Conservation (phyloP, 1,140 invertebrate species). For the Vanessa tameamea region DNA sequence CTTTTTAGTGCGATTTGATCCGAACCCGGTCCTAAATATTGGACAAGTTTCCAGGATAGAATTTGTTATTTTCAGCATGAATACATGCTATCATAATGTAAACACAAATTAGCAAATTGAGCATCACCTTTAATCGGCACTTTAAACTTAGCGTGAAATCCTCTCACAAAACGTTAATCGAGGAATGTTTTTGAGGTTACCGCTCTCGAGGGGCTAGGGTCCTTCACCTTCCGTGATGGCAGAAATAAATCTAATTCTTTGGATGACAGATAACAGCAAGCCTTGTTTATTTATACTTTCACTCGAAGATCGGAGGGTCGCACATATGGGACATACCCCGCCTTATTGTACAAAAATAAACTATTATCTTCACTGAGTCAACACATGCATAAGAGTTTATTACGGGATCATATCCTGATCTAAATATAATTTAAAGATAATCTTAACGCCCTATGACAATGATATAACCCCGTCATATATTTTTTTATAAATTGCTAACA, state of each 20-base stretch:
- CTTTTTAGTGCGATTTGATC: conserved; percentile 58
- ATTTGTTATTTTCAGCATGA: conserved; percentile 2
- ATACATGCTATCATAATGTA: not conserved
- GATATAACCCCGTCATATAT: too few relatives aligned
- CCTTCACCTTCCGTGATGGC: conserved; percentile 73
- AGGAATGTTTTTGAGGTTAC: conserved; percentile 42
- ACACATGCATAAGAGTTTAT: conserved; percentile 53
- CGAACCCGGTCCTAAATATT: conserved; percentile 62
- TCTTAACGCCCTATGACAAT: too few relatives aligned
- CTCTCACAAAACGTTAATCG: conserved; percentile 53
- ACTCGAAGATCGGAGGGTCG: conserved; percentile 60
- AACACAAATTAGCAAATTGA: conserved; percentile 31
- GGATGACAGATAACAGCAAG: conserved; percentile 80
- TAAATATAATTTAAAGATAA: conserved; percentile 54
- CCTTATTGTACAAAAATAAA: conserved; percentile 70
- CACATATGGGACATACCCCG: conserved; percentile 63
- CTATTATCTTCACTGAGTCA: conserved; percentile 60
- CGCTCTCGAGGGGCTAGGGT: conserved; percentile 59
- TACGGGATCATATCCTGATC: conserved; percentile 45
- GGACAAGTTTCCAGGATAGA: conserved; percentile 52
- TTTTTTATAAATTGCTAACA: not conserved
- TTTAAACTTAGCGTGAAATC: conserved; percentile 51
- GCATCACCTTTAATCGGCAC: conserved; percentile 35
- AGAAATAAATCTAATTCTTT: conserved; percentile 79
- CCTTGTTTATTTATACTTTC: conserved; percentile 79